Conservation (phyloP, 2,888 invertebrate genomes). For the Podotricha telesiphe region DNA sequence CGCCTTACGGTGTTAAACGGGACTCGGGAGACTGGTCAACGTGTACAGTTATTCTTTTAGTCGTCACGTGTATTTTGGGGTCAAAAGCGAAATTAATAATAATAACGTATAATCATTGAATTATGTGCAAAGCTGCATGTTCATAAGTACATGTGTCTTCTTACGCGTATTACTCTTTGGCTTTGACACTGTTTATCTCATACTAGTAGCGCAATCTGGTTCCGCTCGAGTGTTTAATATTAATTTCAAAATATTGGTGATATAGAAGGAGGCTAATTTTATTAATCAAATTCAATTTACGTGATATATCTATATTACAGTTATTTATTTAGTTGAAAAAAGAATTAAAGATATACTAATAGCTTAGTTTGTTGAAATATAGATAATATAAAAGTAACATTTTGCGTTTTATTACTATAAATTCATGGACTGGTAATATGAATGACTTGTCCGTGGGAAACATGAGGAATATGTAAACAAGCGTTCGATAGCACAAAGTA, state of each 20-base stretch:
- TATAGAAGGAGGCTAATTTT: too few relatives aligned
- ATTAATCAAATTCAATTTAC: too few relatives aligned
- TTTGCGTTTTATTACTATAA: neutral
- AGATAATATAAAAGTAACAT: neutral
- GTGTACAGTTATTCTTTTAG: slow-evolving; percentile 36
- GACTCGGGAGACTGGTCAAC: slow-evolving; percentile 39
- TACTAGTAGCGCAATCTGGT: too few relatives aligned
- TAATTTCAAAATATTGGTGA: too few relatives aligned
- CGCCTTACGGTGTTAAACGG: slow-evolving; percentile 41
- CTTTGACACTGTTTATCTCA: neutral
- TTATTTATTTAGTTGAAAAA: too few relatives aligned
- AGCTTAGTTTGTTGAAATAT: neutral
- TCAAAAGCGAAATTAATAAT: neutral
- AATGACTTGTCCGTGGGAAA: slow-evolving; percentile 21
- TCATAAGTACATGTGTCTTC: neutral
- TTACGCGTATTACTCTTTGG: neutral
- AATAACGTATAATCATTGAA: neutral
- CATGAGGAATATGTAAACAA: slow-evolving; percentile 26
- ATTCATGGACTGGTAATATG: neutral
- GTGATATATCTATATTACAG: too few relatives aligned
- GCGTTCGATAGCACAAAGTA: slow-evolving; percentile 18
- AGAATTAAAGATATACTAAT: neutral
- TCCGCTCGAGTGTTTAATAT: too few relatives aligned
- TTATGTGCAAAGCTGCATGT: neutral
- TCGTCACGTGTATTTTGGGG: slow-evolving; percentile 1